A percentile compares a stretch with the other conserved stretches of the same genome.
Conservation (phyloP, 2,797 vertebrate species). For the Leucoraja ocellata region DNA sequence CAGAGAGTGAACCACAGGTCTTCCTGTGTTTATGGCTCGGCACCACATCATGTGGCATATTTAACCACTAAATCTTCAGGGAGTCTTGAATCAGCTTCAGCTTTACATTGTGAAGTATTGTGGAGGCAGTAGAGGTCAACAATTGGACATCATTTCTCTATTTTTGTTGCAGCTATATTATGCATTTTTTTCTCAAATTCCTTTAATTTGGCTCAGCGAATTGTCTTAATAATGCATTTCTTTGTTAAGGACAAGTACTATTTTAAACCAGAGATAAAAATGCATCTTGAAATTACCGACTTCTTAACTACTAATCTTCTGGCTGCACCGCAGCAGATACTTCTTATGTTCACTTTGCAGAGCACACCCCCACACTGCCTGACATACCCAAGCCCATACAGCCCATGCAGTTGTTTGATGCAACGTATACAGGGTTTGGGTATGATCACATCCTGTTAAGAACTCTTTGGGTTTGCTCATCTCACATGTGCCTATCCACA, state of each 20-base stretch:
- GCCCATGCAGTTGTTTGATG: neutral
- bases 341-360: neutral
- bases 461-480: neutral
- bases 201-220: neutral
- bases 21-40: constrained; percentile 26
- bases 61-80: constrained; percentile 15
- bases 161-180: neutral
- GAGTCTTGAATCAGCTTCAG: constrained; percentile 4
- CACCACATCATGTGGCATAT: neutral
- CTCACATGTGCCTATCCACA: neutral
- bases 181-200: neutral
- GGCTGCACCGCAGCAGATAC: neutral
- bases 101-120: neutral
- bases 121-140: neutral
- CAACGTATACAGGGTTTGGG: no score
- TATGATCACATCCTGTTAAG: neutral
- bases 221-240: neutral
- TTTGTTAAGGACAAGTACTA: neutral
- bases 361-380: neutral
- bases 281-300: neutral
- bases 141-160: neutral
- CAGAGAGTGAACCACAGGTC: constrained; percentile 11
- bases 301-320: neutral
- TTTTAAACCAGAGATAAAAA: neutral
- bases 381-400: neutral